Conservation (phyloP, 2,113 vertebrate genomes). For the Cryptomyrus ogoouensis region DNA sequence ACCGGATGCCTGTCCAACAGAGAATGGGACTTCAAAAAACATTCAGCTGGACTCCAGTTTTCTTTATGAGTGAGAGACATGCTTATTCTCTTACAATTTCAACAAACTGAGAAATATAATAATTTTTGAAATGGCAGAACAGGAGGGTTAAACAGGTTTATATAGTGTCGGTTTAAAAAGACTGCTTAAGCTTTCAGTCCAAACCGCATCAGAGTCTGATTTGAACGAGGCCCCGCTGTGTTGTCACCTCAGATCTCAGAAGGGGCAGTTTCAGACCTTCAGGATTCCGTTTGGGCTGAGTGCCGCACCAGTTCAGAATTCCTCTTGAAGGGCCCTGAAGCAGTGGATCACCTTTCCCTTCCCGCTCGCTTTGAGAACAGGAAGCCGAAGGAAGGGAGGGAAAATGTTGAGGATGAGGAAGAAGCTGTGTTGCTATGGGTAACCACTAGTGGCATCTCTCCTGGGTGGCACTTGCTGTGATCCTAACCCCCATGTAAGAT, state of each 20-base stretch:
- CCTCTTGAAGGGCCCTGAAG: conserved; percentile 42
- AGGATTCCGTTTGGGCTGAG: conserved; percentile 54
- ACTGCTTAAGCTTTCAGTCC: background rate
- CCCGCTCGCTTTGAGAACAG: conserved; percentile 15
- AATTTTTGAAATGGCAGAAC: background rate
- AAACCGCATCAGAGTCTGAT: background rate
- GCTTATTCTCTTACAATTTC: background rate
- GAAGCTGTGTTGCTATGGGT: conserved; percentile 61
- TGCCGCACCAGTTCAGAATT: conserved; percentile 45
- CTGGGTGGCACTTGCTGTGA: conserved; percentile 10
- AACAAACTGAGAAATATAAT: background rate
- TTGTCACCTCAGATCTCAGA: conserved; percentile 34
- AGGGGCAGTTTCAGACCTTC: conserved; percentile 19
- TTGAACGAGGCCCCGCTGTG: background rate
- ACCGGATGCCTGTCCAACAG: background rate
- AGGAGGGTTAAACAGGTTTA: background rate
- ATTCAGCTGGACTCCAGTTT: background rate
- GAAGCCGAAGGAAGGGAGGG: conserved; percentile 20
- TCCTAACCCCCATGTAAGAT: conserved; percentile 17
- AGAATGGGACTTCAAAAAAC: background rate
- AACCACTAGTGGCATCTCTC: conserved; percentile 45
- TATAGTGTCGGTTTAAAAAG: background rate
- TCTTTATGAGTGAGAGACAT: background rate
- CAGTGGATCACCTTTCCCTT: conserved; percentile 26
- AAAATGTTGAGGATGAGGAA: conserved; percentile 36